These are phyloP conservation scores for Oryzias sinensis DNA, from an alignment of 2,797 vertebrate genomes.

Conservation along the genomic window DNA sequence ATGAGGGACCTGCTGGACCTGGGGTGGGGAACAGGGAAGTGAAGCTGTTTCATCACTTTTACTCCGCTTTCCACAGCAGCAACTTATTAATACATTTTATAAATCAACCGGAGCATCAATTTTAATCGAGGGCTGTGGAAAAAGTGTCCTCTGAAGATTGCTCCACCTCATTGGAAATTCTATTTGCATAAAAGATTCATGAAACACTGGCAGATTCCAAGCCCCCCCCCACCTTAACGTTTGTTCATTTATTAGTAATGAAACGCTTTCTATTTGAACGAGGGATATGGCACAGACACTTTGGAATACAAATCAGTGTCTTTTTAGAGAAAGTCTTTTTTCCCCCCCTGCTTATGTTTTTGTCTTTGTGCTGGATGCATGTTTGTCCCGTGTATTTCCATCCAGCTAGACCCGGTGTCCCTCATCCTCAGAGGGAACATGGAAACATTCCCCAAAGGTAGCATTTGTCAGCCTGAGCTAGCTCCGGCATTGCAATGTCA, in stretches of 20 bases:
- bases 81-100: constrained; percentile 82
- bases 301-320: constrained; percentile 77
- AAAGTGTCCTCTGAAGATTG: constrained; percentile 79
- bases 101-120: constrained; percentile 84
- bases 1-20: constrained; percentile 53
- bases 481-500: too few relatives aligned
- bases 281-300: constrained; percentile 68
- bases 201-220: constrained; percentile 75
- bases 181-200: constrained; percentile 89
- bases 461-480: too few relatives aligned
- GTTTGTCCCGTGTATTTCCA: constrained; percentile 10
- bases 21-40: constrained; percentile 42
- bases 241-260: constrained; percentile 84
- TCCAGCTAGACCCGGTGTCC: too few relatives aligned
- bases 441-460: too few relatives aligned
- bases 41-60: constrained; percentile 64
- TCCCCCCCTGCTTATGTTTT: constrained; percentile 8
- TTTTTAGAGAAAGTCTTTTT: constrained; percentile 66
- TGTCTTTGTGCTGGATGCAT: constrained; percentile 1
- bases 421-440: too few relatives aligned
- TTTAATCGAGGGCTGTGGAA: constrained; percentile 83
- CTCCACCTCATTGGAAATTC: constrained; percentile 85
- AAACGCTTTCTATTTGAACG: constrained; percentile 63
- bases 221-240: constrained; percentile 70
- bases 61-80: constrained; percentile 59